These are phyloP conservation scores for Hypena proboscidalis DNA, from an alignment of 2,888 invertebrate genomes.

Conservation along the genomic window DNA sequence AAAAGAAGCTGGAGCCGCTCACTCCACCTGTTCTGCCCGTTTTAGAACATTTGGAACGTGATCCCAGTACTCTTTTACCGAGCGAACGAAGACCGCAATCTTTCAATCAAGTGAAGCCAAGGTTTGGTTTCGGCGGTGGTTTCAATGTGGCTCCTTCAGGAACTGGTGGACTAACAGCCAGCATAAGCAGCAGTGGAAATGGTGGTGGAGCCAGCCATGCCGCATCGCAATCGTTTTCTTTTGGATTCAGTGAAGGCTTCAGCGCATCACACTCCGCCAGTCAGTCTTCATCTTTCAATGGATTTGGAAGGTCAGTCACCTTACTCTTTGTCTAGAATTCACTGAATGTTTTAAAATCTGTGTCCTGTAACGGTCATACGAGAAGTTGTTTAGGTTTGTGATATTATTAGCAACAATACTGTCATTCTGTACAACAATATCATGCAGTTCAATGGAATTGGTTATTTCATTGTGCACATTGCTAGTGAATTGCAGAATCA, in stretches of 20 bases:
- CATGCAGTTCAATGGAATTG: too few relatives aligned
- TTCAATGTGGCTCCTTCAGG: constrained; percentile 74
- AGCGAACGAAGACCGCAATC: constrained; percentile 51
- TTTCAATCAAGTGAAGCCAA: constrained; percentile 58
- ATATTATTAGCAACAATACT: too few relatives aligned
- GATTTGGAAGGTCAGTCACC: constrained; percentile 75
- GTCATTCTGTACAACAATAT: too few relatives aligned
- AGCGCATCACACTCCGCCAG: constrained; percentile 81
- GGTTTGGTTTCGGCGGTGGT: constrained; percentile 69
- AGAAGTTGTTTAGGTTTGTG: too few relatives aligned
- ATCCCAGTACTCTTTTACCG: constrained; percentile 77
- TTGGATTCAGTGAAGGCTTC: constrained; percentile 80
- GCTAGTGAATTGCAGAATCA: too few relatives aligned
- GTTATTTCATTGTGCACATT: too few relatives aligned
- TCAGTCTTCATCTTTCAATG: constrained; percentile 77
- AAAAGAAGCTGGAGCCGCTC: constrained; percentile 74
- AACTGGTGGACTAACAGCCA: constrained; percentile 73
- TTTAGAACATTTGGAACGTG: constrained; percentile 79
- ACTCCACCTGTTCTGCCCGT: constrained; percentile 81
- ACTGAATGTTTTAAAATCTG: neutral
- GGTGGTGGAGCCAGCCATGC: constrained; percentile 75
- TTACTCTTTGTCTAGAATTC: constrained; percentile 12
- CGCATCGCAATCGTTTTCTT: constrained; percentile 78
- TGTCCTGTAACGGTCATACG: neutral
- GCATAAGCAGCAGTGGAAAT: constrained; percentile 74